Conservation (phyloP, 2,113 vertebrate genomes). For the Morone saxatilis region DNA sequence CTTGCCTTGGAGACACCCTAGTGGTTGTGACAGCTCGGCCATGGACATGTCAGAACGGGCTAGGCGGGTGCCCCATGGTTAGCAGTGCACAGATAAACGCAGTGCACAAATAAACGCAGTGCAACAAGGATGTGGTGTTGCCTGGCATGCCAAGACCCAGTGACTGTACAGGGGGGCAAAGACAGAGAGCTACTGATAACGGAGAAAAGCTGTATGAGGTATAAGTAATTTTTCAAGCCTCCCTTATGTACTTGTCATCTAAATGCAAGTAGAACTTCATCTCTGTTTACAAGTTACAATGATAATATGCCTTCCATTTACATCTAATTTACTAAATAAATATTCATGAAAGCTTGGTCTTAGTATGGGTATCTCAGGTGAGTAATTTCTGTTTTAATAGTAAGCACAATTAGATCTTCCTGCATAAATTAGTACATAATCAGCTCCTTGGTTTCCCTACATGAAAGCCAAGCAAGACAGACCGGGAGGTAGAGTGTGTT, state of each 20-base stretch:
- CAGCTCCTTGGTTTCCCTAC: constrained; percentile 48
- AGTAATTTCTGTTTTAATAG: constrained; percentile 68
- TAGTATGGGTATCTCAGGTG: constrained; percentile 68
- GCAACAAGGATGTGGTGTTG: constrained; percentile 27
- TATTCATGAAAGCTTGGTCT: constrained; percentile 66
- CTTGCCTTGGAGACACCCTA: constrained; percentile 22
- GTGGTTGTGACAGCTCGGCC: constrained; percentile 43
- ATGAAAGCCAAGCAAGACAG: constrained; percentile 51
- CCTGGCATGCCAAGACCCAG: constrained; percentile 23
- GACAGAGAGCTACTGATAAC: constrained; percentile 21
- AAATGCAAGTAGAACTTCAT: background rate
- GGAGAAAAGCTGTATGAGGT: background rate
- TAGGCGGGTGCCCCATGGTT: background rate
- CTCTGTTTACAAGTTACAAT: constrained; percentile 12
- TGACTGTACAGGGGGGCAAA: constrained; percentile 27
- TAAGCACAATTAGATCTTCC: constrained; percentile 56
- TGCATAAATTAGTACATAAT: constrained; percentile 68
- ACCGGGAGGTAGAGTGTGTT: constrained; percentile 27
- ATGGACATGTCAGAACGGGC: constrained; percentile 42
- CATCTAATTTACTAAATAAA: constrained; percentile 54
- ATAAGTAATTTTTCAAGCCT: background rate
- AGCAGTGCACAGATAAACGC: constrained; percentile 25
- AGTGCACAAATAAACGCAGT: constrained; percentile 17
- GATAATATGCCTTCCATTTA: constrained; percentile 49
- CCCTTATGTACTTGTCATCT: constrained; percentile 12